Evolutionary conservation across 2,113 vertebrate species (phyloP).

Genomic region (Nannospalax galili): DNA sequence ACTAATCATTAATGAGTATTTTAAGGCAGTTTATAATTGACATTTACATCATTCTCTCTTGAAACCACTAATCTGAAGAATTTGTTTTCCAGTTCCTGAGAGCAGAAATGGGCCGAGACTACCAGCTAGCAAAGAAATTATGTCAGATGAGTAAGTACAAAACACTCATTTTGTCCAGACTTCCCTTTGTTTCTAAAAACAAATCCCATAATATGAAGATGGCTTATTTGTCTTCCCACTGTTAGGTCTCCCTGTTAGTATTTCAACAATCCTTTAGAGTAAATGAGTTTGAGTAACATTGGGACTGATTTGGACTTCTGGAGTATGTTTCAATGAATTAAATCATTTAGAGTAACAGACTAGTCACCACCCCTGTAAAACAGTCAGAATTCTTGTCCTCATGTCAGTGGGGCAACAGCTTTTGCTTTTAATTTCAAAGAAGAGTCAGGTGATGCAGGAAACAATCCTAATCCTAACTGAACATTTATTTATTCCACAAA

Average conservation of each 20-base stretch:
- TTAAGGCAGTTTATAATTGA: conserved; percentile 31
- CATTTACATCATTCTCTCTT: conserved; percentile 57
- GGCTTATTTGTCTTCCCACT: no score
- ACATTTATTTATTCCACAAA: background rate
- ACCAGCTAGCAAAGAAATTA: conserved; percentile 86
- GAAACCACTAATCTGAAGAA: conserved; percentile 26
- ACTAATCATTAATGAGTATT: conserved; percentile 39
- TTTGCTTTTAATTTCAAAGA: conserved; percentile 13
- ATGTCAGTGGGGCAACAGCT: background rate
- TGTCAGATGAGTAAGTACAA: conserved; percentile 92
- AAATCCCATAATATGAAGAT: background rate
- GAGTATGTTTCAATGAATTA: background rate
- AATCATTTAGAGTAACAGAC: conserved; percentile 1
- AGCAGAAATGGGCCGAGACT: conserved; percentile 88
- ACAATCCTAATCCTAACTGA: background rate
- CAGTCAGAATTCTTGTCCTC: background rate
- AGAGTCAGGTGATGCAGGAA: background rate
- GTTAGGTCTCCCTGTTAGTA: background rate
- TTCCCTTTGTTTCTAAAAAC: conserved; percentile 51
- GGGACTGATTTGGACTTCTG: background rate
- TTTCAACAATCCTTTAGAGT: conserved; percentile 29
- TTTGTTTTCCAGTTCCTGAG: conserved; percentile 88
- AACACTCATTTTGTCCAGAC: background rate
- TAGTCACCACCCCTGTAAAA: background rate
- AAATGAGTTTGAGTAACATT: background rate